A percentile compares a stretch with the other conserved stretches of the same genome.
Evolutionary conservation across 2,888 invertebrate species (phyloP).

Genomic region (Leptinotarsa haldemani): DNA sequence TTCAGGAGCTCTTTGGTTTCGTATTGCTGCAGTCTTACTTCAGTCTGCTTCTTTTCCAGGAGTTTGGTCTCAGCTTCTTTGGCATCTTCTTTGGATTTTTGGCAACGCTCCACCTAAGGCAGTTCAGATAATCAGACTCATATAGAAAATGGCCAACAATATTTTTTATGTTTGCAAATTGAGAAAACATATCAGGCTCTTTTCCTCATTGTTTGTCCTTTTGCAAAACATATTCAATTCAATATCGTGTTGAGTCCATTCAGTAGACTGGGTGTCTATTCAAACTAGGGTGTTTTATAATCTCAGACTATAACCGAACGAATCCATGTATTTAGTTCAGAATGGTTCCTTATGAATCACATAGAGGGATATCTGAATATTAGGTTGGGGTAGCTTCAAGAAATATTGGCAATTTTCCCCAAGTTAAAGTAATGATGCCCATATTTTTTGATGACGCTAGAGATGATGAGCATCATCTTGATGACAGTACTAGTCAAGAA

Average conservation of each 20-base stretch:
- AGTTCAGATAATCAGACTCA: background rate
- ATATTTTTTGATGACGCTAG: too few species aligned
- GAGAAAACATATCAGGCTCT: background rate
- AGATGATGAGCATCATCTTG: too few species aligned
- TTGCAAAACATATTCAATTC: too few species aligned
- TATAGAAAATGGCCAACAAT: background rate
- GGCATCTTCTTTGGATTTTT: conserved; percentile 66
- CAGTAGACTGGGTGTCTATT: too few species aligned
- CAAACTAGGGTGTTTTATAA: too few species aligned
- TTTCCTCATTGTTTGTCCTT: background rate
- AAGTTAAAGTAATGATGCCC: too few species aligned
- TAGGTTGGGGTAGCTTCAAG: too few species aligned
- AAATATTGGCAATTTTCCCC: too few species aligned
- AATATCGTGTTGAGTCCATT: too few species aligned
- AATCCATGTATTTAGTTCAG: background rate
- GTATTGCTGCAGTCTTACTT: conserved; percentile 67
- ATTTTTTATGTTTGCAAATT: background rate
- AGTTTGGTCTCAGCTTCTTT: conserved; percentile 69
- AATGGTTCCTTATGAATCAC: background rate
- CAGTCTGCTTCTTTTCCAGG: conserved; percentile 69
- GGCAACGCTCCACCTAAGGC: conserved; percentile 64
- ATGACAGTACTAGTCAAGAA: too few species aligned
- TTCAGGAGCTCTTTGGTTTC: conserved; percentile 65
- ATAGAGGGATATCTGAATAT: too few species aligned
- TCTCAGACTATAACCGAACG: too few species aligned